Conservation (phyloP, 2,888 invertebrate species). For the Uropetala carovei region DNA sequence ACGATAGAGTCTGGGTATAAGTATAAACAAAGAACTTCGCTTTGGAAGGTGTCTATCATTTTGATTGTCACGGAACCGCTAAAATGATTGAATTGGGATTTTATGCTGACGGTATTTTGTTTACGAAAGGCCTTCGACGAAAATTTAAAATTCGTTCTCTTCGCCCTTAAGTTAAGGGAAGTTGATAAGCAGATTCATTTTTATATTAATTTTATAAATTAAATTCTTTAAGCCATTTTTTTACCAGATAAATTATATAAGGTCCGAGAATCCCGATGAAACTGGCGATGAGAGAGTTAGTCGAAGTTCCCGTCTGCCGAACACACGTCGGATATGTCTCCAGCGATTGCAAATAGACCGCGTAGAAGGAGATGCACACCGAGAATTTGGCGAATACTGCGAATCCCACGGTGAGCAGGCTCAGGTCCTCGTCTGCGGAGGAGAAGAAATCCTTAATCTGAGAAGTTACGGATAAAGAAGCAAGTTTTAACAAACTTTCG, state of each 20-base stretch:
- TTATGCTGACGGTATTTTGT: no score
- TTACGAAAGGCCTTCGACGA: no score
- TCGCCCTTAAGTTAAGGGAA: no score
- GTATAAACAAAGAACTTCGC: no score
- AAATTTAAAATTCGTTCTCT: no score
- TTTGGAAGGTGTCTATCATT: no score
- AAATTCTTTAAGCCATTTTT: conserved; percentile 60
- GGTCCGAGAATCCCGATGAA: conserved; percentile 79
- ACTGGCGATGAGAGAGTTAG: conserved; percentile 79
- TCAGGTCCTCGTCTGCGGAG: conserved; percentile 71
- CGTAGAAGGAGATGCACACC: conserved; percentile 78
- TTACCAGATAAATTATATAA: conserved; percentile 80
- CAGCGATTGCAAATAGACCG: conserved; percentile 80
- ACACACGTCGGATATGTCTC: conserved; percentile 83
- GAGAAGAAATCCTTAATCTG: background rate
- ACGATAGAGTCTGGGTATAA: no score
- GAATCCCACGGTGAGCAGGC: conserved; percentile 73
- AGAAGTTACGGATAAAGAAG: conserved; percentile 46
- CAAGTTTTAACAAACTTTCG: no score
- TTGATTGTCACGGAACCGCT: no score
- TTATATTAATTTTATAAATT: no score
- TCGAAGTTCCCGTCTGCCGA: conserved; percentile 81
- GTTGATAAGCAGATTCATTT: no score
- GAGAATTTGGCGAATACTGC: conserved; percentile 77
- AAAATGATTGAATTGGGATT: no score